These are phyloP conservation scores for Pammene aurita DNA, from an alignment of 2,888 invertebrate genomes.

Conservation along the genomic window DNA sequence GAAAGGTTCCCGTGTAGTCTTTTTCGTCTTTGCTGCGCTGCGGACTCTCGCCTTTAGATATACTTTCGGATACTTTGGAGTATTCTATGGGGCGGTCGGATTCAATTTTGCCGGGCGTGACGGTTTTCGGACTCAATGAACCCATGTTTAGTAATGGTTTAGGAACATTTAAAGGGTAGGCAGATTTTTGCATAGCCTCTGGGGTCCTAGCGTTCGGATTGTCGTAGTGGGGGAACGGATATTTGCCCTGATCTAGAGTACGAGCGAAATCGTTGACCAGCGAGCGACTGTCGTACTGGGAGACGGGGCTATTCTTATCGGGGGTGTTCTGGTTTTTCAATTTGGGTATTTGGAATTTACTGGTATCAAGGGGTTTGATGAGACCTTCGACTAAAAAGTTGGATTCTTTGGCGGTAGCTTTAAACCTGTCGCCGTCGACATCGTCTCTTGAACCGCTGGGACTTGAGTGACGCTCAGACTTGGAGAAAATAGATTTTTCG, in stretches of 20 bases:
- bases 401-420: constrained; percentile 84
- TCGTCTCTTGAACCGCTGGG: constrained; percentile 86
- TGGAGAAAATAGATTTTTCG: constrained; percentile 86
- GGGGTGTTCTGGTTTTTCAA: constrained; percentile 81
- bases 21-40: constrained; percentile 75
- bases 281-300: constrained; percentile 73
- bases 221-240: constrained; percentile 75
- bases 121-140: constrained; percentile 73
- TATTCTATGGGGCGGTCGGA: constrained; percentile 69
- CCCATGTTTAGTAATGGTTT: constrained; percentile 77
- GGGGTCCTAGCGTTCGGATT: constrained; percentile 63
- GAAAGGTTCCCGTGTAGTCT: constrained; percentile 67
- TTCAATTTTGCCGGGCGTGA: constrained; percentile 61
- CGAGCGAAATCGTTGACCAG: constrained; percentile 77
- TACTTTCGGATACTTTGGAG: constrained; percentile 71
- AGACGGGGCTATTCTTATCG: constrained; percentile 73
- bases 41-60: constrained; percentile 68
- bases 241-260: constrained; percentile 73
- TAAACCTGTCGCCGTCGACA: constrained; percentile 85
- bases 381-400: constrained; percentile 88
- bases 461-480: constrained; percentile 86
- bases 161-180: constrained; percentile 75
- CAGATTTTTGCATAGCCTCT: constrained; percentile 72
- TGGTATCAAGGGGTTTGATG: constrained; percentile 89
- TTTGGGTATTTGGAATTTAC: constrained; percentile 95